phyloP scores from a whole-genome alignment of 2,797 vertebrate species.

The Ctenopoma multispine region DNA sequence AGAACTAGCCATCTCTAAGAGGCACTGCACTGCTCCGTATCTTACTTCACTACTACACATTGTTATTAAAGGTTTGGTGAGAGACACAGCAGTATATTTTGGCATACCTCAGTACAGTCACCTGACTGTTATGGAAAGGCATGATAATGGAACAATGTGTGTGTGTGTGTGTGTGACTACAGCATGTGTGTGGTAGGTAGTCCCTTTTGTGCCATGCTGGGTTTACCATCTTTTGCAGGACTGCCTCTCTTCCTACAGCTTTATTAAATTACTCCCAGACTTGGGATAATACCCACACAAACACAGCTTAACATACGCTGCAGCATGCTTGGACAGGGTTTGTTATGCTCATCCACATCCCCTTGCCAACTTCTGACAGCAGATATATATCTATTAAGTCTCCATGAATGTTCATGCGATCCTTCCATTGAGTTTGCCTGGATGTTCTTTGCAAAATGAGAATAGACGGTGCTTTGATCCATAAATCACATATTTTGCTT shows the following conservation, averaged over 20 bases:
- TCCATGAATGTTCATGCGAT: constrained; percentile 35
- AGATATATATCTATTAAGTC: constrained; percentile 43
- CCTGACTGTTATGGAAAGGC: constrained; percentile 36
- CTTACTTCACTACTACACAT: not conserved
- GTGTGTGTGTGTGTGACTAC: too few species aligned
- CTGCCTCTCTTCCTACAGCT: constrained; percentile 42
- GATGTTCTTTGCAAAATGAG: constrained; percentile 40
- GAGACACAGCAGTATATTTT: constrained; percentile 24
- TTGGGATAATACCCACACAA: constrained; percentile 7
- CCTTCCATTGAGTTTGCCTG: constrained; percentile 27
- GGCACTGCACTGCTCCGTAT: not conserved
- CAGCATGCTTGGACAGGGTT: constrained; percentile 40
- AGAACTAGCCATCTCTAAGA: constrained; percentile 12
- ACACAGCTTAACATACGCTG: constrained; percentile 6
- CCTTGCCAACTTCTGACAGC: constrained; percentile 68
- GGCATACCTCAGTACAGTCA: constrained; percentile 51
- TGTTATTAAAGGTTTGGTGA: constrained; percentile 22
- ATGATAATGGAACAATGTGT: constrained; percentile 20
- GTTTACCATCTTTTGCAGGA: constrained; percentile 58
- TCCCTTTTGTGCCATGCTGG: constrained; percentile 57
- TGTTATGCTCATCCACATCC: constrained; percentile 62
- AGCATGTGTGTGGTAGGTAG: constrained; percentile 19
- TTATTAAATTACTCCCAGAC: constrained; percentile 79
- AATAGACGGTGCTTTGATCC: constrained; percentile 28
- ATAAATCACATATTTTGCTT: constrained; percentile 27